A percentile compares a stretch with the other conserved stretches of the same genome.
Evolutionary conservation across 2,113 vertebrate genomes (phyloP).

Genomic region (Uria lomvia): DNA sequence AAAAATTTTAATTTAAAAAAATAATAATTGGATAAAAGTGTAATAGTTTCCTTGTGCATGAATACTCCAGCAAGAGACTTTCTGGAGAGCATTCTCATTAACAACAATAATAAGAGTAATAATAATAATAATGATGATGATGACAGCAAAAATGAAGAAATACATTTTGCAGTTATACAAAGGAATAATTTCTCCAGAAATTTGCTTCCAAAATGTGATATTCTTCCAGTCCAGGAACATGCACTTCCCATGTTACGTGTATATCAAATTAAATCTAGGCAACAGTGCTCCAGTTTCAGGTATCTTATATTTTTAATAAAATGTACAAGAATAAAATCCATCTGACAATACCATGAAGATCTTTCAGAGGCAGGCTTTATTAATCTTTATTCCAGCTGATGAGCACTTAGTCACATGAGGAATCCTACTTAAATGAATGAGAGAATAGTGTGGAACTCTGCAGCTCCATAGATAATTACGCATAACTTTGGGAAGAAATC

Average conservation of each 20-base stretch:
- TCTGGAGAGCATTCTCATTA: neutral
- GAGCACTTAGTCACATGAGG: neutral
- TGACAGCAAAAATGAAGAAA: neutral
- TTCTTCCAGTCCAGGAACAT: neutral
- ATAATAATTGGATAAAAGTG: neutral
- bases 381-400: neutral
- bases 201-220: neutral
- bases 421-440: neutral
- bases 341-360: neutral
- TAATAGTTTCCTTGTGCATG: neutral
- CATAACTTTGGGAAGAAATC: neutral
- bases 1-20: neutral
- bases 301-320: constrained; percentile 11
- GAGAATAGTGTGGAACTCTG: neutral
- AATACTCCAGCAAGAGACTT: neutral
- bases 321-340: neutral
- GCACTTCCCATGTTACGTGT: neutral
- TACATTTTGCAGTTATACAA: neutral
- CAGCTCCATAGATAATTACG: neutral
- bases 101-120: neutral
- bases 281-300: neutral
- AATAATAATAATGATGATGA: neutral
- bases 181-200: neutral
- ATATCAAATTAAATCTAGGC: neutral
- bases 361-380: neutral